A percentile compares a stretch with the other conserved stretches of the same genome.
Conservation (phyloP, 1,140 invertebrate genomes). For the Caerostris darwini region DNA sequence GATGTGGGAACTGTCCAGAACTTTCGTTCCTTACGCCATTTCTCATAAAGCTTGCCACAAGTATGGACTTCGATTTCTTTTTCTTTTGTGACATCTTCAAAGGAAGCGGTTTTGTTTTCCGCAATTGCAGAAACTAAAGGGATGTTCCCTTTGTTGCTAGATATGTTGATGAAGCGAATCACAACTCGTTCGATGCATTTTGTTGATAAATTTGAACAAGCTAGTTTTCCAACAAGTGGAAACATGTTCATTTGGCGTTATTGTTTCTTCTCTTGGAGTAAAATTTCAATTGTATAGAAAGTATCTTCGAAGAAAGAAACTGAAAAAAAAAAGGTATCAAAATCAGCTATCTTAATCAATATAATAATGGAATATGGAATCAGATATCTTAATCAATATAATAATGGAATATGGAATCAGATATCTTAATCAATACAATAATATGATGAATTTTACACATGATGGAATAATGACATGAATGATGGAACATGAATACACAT, state of each 20-base stretch:
- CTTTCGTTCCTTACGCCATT: constrained; percentile 48
- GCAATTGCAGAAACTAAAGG: neutral
- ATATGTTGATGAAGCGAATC: neutral
- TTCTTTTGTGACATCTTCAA: neutral
- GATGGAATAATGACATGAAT: too few relatives aligned
- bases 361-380: too few relatives aligned
- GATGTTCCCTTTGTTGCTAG: neutral
- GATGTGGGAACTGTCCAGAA: constrained; percentile 63
- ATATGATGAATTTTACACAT: too few relatives aligned
- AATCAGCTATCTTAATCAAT: too few relatives aligned
- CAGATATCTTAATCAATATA: too few relatives aligned
- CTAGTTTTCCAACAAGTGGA: neutral
- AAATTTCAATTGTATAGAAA: neutral
- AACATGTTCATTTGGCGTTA: neutral
- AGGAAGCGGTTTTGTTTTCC: neutral
- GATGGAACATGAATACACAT: too few relatives aligned
- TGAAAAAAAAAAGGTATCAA: neutral
- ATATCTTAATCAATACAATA: too few relatives aligned
- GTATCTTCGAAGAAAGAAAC: neutral
- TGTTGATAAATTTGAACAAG: neutral
- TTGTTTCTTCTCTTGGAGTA: neutral
- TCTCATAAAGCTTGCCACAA: constrained; percentile 72
- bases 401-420: too few relatives aligned
- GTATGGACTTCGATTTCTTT: constrained; percentile 56
- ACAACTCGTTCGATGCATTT: neutral